Evolutionary conservation across 2,797 vertebrate genomes (phyloP), one percentile per base, ranked within the genome.

Genomic region (Rhadinocentrus ornatus): DNA sequence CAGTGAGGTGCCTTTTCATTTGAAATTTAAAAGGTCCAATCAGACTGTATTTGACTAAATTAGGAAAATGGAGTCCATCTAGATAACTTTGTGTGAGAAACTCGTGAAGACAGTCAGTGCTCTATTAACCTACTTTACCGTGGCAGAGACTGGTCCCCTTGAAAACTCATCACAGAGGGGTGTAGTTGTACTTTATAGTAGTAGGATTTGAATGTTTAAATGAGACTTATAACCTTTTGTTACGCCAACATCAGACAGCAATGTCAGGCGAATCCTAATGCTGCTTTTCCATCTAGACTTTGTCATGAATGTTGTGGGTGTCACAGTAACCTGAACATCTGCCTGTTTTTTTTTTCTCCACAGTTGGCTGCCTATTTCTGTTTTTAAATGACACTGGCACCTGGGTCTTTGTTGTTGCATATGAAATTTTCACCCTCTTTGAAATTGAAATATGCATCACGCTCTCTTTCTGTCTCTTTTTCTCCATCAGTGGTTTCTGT

Each of bases 401-500:
- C 76, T 72, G 78, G 60, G 72, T 70, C 66, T 84, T 68, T 56
- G 67, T 61, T 58, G 54, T 63, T 72, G 65, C 15, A 31, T 24
- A n/a, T 84, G 75, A 83, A 80, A 75, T 66, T 46, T 75, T 71
- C 68, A 54, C 58, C 63, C 55, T 70, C 58, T 63, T 69, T 80
- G 70, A 76, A 73, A 75, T 83, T 83, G 75, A 89, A 87, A 90
- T 85, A 81, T 81, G 80, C 82, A 62, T 75, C 78, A 50, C 71
- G 63, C 80, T 46, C 34, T 57, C 70, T 58, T 60, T 57, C 74
- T 61, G 20, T 71, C 67, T 82, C 80, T 82, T 69, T 78, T 73
- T 71, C 75, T 82, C 78, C 79, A 74, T 82, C 65, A 48, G 73
- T 72, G 71, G 62, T 78, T 71, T 82, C 82, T 86, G 83, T 73